Evolutionary conservation across 2,797 vertebrate genomes (phyloP).

Genomic region (Phalanger gymnotis): DNA sequence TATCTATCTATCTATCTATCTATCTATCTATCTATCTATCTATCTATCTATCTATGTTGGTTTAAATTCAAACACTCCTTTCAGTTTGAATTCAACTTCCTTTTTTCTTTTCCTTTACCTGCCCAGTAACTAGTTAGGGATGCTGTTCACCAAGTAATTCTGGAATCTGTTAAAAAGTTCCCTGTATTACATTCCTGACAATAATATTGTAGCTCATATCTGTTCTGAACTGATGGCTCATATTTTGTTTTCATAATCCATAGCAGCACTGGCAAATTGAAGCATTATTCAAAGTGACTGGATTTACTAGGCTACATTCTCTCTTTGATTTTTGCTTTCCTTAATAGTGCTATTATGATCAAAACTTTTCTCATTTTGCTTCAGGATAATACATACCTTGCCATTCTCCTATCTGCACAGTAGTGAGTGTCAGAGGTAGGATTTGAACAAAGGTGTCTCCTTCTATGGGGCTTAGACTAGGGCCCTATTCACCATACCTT

Average conservation of each 20-base stretch:
- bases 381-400: constrained; percentile 45
- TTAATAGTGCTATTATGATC: neutral
- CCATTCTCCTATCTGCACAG: constrained; percentile 28
- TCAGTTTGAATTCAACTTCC: neutral
- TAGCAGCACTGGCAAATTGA: neutral
- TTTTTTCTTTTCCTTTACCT: neutral
- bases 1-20: no score
- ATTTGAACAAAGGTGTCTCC: neutral
- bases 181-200: neutral
- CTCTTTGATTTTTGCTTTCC: constrained; percentile 8
- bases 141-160: neutral
- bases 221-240: neutral
- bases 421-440: neutral
- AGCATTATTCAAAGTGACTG: neutral
- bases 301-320: neutral
- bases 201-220: neutral
- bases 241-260: neutral
- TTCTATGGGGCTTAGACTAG: constrained; percentile 17
- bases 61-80: neutral
- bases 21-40: no score
- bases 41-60: no score
- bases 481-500: neutral
- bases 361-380: constrained; percentile 31
- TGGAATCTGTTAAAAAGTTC: neutral
- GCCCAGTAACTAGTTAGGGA: neutral